Evolutionary conservation across 1,140 invertebrate genomes (phyloP), one percentile per base, ranked within the genome.

Genomic region (Pararge aegeria): DNA sequence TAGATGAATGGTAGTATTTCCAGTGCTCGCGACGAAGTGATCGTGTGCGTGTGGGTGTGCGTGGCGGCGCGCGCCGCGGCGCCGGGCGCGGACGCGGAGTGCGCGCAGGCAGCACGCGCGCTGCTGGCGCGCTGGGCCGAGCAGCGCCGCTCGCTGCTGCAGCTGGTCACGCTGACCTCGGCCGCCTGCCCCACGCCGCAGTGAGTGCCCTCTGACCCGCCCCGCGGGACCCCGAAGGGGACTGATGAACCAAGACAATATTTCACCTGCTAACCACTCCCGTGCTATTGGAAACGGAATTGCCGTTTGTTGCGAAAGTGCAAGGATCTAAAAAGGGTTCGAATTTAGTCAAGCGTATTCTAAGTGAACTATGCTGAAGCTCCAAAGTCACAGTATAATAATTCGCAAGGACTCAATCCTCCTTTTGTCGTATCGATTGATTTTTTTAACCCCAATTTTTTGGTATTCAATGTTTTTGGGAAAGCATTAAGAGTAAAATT

Each of bases 91-190:
- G 13, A 7, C 13, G 16, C 30, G 10, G 30, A 10, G 7, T 10
- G 30, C 30, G 30, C 27, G 27, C 5, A 34, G 24, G 44, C 21
- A 0, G 66, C 58, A 18, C 55, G 50, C 2, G 54, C 67, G 30
- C 37, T 78, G 57, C 55, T 83, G 27, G 16, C 54, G 19, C 42
- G 55, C 19, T 79, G 79, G 79, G 68, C 75, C 13, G 66, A 68
- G 16, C 59, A 66, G 15, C 60, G 70, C 5, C 66, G 73, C 3
- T 69, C 71, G 1, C 29, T 80, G 20, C 66, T 84, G 20, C 61
- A 72, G 16, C 40, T 77, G 10, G 69, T 83, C 1, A 64, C 71
- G 6, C 55, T 75, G 50, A 74, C 77, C 7, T 7, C 69, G 1
- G 57, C 50, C 20, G 48, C 62, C 44, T 56, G 55, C 2, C 74